Evolutionary conservation across 2,113 vertebrate species (phyloP).

Genomic region (Cinclus mexicanus): DNA sequence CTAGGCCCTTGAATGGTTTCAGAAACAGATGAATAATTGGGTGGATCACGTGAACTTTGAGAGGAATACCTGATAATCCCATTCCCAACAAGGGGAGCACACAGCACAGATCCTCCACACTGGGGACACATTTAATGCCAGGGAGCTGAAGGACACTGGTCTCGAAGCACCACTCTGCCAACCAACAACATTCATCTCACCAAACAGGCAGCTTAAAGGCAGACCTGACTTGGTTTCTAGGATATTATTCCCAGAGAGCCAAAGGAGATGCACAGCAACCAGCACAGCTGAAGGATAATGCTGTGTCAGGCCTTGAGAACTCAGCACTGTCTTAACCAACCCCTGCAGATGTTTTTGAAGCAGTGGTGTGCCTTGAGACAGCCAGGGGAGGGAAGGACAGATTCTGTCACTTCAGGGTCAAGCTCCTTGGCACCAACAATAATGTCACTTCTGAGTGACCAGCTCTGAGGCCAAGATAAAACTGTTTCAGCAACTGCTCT

Average conservation of each 20-base stretch:
- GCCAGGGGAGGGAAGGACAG: neutral
- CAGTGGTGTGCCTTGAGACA: neutral
- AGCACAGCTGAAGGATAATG: neutral
- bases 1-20: accelerated
- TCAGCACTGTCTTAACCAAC: neutral
- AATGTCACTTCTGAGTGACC: neutral
- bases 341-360: neutral
- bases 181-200: accelerated
- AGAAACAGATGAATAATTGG: neutral
- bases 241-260: neutral
- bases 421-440: neutral
- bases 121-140: accelerated
- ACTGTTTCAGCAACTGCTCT: neutral
- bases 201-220: accelerated
- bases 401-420: neutral
- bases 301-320: neutral
- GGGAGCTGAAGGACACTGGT: accelerated
- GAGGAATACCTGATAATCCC: neutral
- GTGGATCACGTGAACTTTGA: accelerated
- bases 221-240: neutral
- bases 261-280: neutral
- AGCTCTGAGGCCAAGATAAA: neutral
- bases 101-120: accelerated
- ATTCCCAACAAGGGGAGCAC: neutral
- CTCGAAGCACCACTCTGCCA: neutral